Evolutionary conservation across 1,140 invertebrate genomes (phyloP).

Genomic region (Nymphalis io): DNA sequence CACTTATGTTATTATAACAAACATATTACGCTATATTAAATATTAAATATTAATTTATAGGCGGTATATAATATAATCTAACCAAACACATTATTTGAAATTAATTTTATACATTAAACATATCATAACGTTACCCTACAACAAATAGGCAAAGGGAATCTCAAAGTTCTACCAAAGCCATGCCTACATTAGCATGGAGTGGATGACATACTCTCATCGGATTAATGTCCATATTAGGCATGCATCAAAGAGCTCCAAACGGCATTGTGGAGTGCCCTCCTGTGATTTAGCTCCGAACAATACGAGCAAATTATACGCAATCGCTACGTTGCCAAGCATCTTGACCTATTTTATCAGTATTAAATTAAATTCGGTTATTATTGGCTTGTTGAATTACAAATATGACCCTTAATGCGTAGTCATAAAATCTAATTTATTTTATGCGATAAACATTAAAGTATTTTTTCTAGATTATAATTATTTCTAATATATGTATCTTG

Average conservation of each 20-base stretch:
- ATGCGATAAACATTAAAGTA: background rate
- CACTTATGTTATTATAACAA: too few relatives aligned
- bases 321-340: slow-evolving; percentile 60
- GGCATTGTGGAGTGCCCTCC: slow-evolving; percentile 63
- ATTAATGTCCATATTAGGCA: slow-evolving; percentile 75
- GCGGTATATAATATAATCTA: too few relatives aligned
- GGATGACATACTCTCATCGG: slow-evolving; percentile 72
- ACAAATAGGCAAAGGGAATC: slow-evolving; percentile 51
- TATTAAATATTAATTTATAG: too few relatives aligned
- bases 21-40: too few relatives aligned
- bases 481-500: background rate
- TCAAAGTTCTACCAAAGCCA: slow-evolving; percentile 59
- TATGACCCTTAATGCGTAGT: background rate
- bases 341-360: slow-evolving; percentile 72
- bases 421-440: background rate
- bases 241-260: slow-evolving; percentile 73
- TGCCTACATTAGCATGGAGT: slow-evolving; percentile 66
- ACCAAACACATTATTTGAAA: too few relatives aligned
- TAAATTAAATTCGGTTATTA: slow-evolving; percentile 48
- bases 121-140: slow-evolving; percentile 30
- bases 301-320: slow-evolving; percentile 69
- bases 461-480: too few relatives aligned
- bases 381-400: background rate
- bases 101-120: slow-evolving; percentile 5
- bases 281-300: slow-evolving; percentile 69